phyloP scores from a whole-genome alignment of 2,888 invertebrate species.

The Drosophila hamatofila region DNA sequence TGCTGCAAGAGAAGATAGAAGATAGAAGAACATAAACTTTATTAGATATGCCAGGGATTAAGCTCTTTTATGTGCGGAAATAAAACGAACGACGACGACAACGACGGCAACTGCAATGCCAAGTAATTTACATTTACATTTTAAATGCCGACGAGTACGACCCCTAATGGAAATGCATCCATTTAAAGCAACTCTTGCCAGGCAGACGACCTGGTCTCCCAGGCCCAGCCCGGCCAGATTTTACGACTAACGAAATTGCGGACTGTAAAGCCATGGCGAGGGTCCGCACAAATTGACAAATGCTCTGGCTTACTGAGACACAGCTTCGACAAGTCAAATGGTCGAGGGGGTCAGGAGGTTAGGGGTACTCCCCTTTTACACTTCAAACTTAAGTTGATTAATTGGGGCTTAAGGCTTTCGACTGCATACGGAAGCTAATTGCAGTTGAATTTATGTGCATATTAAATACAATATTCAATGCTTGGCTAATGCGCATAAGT shows the following conservation, averaged over 20 bases:
- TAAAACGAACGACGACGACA: conserved; percentile 42
- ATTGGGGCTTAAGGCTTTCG: conserved; percentile 52
- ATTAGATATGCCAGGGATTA: conserved; percentile 56
- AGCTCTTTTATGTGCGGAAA: conserved; percentile 56
- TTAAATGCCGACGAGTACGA: conserved; percentile 28
- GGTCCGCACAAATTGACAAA: conserved; percentile 66
- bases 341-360: neutral
- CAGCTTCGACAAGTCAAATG: neutral
- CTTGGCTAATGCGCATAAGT: conserved; percentile 49
- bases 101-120: conserved; percentile 28
- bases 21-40: conserved; percentile 59
- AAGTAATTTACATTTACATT: conserved; percentile 49
- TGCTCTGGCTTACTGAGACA: conserved; percentile 40
- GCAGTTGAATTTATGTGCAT: conserved; percentile 64
- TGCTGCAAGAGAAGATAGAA: conserved; percentile 63
- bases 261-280: conserved; percentile 52
- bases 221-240: conserved; percentile 37
- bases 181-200: conserved; percentile 35
- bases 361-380: conserved; percentile 27
- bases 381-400: conserved; percentile 66
- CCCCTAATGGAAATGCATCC: conserved; percentile 49
- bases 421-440: conserved; percentile 69
- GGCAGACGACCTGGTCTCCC: neutral
- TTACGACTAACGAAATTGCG: conserved; percentile 50
- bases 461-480: conserved; percentile 67